phyloP scores from a whole-genome alignment of 2,797 vertebrate genomes.

The Brachyalestes nurse region DNA sequence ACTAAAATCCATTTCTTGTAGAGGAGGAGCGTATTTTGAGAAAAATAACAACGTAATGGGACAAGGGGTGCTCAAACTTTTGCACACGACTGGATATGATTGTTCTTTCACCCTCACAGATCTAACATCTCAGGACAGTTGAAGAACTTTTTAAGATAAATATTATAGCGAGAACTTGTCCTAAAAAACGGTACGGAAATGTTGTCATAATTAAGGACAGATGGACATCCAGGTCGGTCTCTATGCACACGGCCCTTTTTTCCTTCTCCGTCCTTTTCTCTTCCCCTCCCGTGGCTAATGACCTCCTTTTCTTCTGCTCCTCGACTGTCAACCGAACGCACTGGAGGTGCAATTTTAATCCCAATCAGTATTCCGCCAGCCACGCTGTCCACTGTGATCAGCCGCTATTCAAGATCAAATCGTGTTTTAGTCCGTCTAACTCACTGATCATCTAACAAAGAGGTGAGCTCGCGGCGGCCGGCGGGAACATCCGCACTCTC shows the following conservation, averaged over 20 bases:
- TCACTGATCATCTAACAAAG: constrained; percentile 66
- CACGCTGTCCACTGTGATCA: constrained; percentile 38
- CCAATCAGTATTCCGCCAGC: constrained; percentile 38
- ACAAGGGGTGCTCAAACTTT: too few species aligned
- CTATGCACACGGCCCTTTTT: constrained; percentile 17
- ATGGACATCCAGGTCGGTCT: background rate
- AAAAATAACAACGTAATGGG: too few species aligned
- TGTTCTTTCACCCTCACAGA: too few species aligned
- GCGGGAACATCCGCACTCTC: constrained; percentile 57
- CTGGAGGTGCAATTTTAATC: constrained; percentile 47
- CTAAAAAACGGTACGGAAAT: background rate
- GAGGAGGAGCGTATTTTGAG: too few species aligned
- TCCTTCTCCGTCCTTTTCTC: constrained; percentile 20
- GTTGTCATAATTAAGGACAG: background rate
- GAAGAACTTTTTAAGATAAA: background rate
- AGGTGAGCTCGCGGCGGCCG: constrained; percentile 59
- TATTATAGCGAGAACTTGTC: background rate
- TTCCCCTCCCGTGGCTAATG: constrained; percentile 28
- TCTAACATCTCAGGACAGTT: too few species aligned
- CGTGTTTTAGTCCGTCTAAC: constrained; percentile 55
- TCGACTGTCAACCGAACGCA: constrained; percentile 26
- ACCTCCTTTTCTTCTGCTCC: constrained; percentile 30
- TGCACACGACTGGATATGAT: too few species aligned
- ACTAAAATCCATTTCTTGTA: too few species aligned
- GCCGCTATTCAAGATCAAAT: constrained; percentile 44